Evolutionary conservation across 2,113 vertebrate species (phyloP), one percentile per base, ranked within the genome.

Genomic region (Nothoprocta pentlandii): DNA sequence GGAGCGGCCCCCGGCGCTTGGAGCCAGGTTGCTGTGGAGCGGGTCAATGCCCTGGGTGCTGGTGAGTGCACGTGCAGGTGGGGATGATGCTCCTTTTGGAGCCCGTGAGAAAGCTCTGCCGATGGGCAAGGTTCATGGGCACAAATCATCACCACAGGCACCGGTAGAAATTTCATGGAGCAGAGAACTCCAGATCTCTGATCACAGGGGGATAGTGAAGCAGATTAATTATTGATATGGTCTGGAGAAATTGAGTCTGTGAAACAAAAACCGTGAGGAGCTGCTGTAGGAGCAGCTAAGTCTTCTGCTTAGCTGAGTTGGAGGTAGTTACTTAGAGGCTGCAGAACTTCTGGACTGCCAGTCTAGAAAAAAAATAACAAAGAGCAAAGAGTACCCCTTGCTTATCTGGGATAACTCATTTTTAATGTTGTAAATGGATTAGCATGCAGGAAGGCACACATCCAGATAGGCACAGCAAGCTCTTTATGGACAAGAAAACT

Each of bases 1-100:
- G 99, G 99, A 5, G 98, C 99, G 0, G 99, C 99, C 0, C 99
- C 99, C 1, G 99, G 99, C 46, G 99, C 99, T 7, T 99, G 99
- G 99, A 99, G 99, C 91, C 99, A 99, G 97, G 98, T 99, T 80
- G 98, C 98, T 0, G 98, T 99, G 16, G 97, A 98, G 44, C 98
- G 97, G 68, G 99, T 99, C 90, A 99, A 99, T 20, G 98, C 99
- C 5, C 82, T 97, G 30, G 98, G 98, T 71, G 82, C 97, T 63
- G 98, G 99, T 99, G 93, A 98, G 98, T 94, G 56, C 26, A 9
- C 0, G 1, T 9, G 71, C 70, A 17, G 47, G 0, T 53, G 44
- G 32, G 73, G 19, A 5, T 70, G 30, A 6, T 56, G 2, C 16
- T 61, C 2, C 2, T 32, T n/a, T 21, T 49, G 58, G 66, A 47